Conservation (phyloP, 2,113 vertebrate species). For the Hippocampus mohnikei region DNA sequence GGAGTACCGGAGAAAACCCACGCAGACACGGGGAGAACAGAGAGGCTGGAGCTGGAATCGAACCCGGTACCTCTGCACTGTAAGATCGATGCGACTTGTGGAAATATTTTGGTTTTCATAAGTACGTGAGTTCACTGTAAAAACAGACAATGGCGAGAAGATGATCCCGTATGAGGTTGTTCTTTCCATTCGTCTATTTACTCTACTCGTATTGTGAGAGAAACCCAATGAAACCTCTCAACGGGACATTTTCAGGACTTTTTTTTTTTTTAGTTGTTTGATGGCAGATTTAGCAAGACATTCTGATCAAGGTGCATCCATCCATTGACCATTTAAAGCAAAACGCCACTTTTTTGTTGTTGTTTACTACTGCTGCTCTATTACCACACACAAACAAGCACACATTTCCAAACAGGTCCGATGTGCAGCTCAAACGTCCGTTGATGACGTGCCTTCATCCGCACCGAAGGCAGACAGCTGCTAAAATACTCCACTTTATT, state of each 20-base stretch:
- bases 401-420: background rate
- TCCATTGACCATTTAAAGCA: background rate
- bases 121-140: background rate
- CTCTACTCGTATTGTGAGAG: background rate
- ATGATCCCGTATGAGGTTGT: background rate
- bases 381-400: background rate
- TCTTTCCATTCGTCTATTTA: constrained; percentile 2
- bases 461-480: background rate
- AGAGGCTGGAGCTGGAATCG: no score
- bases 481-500: background rate
- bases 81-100: background rate
- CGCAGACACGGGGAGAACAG: no score
- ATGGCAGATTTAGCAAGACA: background rate
- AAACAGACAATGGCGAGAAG: constrained; percentile 8
- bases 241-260: background rate
- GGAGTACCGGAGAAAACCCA: no score
- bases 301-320: background rate
- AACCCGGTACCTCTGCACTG: no score
- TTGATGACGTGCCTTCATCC: background rate
- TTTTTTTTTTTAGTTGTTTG: background rate
- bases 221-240: constrained; percentile 11
- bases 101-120: background rate
- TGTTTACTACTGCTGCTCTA: background rate
- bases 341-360: background rate
- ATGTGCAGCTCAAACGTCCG: background rate